A percentile compares a stretch with the other conserved stretches of the same genome.
These are phyloP conservation scores for Caenorhabditis inopinata DNA, from an alignment of 1,140 invertebrate genomes.

Conservation along the genomic window DNA sequence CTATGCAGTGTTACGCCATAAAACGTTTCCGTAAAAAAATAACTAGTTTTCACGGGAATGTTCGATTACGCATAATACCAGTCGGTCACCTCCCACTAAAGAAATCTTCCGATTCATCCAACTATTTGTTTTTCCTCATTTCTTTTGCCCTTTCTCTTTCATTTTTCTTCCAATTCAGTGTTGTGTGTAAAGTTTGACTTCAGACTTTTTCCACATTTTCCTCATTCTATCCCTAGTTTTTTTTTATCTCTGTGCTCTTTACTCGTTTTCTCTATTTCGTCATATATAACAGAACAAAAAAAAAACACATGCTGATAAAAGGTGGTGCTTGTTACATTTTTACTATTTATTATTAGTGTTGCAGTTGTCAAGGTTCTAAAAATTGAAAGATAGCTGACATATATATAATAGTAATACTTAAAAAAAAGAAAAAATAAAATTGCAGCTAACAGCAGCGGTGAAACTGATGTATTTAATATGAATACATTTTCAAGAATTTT, in stretches of 20 bases:
- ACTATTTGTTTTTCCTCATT: slow-evolving; percentile 2
- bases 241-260: neutral
- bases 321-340: neutral
- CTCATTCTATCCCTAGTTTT: neutral
- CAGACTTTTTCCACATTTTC: neutral
- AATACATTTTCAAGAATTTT: too few species aligned
- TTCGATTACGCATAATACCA: neutral
- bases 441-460: too few species aligned
- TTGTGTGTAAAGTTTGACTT: neutral
- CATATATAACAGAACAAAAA: too few species aligned
- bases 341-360: slow-evolving; percentile 6
- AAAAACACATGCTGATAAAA: too few species aligned
- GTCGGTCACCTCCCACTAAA: slow-evolving; percentile 10
- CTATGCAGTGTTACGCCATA: neutral
- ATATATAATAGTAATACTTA: too few species aligned
- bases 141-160: neutral
- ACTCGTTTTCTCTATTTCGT: neutral
- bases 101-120: slow-evolving; percentile 1
- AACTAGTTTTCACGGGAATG: neutral
- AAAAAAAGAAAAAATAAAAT: too few species aligned
- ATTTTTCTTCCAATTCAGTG: slow-evolving; percentile 6
- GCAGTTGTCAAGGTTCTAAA: neutral
- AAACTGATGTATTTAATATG: too few species aligned
- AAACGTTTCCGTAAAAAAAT: neutral
- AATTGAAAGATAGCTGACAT: too few species aligned